Conservation (phyloP, 2,888 invertebrate species). For the Ophonus ardosiacus region DNA sequence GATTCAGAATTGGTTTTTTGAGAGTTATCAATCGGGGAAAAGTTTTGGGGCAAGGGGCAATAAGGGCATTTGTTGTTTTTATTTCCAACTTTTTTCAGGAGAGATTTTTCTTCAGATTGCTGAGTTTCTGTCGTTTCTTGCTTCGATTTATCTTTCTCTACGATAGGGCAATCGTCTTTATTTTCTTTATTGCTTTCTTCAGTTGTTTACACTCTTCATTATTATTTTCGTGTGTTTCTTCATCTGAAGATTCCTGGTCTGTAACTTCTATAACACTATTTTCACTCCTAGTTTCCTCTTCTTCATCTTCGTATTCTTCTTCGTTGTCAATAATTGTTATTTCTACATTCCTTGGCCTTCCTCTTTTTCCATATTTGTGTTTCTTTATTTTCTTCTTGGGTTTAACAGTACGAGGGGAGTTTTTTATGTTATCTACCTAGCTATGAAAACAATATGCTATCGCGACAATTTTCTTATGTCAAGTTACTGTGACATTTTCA, state of each 20-base stretch:
- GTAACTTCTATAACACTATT: constrained; percentile 65
- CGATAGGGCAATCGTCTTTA: neutral
- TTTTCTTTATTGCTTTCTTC: constrained; percentile 33
- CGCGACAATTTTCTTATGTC: too few relatives aligned
- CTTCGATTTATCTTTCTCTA: neutral
- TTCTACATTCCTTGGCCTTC: constrained; percentile 63
- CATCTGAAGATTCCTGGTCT: constrained; percentile 46
- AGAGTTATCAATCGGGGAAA: constrained; percentile 74
- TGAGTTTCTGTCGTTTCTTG: constrained; percentile 6
- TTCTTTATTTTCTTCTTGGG: constrained; percentile 64
- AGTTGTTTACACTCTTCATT: constrained; percentile 16
- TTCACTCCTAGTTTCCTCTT: constrained; percentile 64
- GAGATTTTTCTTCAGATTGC: neutral
- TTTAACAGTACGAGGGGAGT: too few relatives aligned
- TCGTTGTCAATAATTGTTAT: constrained; percentile 66
- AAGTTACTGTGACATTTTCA: too few relatives aligned
- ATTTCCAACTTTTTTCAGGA: neutral
- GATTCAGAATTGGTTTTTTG: constrained; percentile 67
- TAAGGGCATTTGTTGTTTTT: constrained; percentile 70
- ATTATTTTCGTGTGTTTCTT: neutral
- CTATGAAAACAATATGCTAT: too few relatives aligned
- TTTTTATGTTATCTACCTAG: too few relatives aligned
- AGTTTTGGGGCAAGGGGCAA: constrained; percentile 72
- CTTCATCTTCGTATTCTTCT: constrained; percentile 64
- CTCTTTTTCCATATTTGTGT: constrained; percentile 58